Base-by-base conservation (phyloP, 2,888 invertebrate species). In the Rhimphoctona megacephalus region DNA sequence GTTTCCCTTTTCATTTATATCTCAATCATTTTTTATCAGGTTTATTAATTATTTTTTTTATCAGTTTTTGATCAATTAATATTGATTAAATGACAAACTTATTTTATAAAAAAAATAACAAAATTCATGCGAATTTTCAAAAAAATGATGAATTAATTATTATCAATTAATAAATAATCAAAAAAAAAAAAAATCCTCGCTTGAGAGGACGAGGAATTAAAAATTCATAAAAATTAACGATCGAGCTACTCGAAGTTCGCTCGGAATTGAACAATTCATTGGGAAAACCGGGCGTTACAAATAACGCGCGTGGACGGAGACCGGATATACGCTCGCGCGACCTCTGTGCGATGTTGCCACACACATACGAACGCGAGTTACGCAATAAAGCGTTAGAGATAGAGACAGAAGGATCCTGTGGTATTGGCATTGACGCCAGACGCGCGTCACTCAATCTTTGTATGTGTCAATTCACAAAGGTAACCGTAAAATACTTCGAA, bases 281-380 rank as follows among this genome's bases (percentile, higher is more conserved):
- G 79, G 79, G 85, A 67, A 85, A 86, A 86, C 80, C 70, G 54
- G 17, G 74, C 83, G 67, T 83, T 76, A 83, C 76, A 80, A 57
- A 73, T 72, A 61, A n/a, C 76, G 43, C 69, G 43, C 36, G 54
- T 30, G 25, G 39, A 43, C 73, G 36, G 33, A 49, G 77, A 83
- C 83, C 85, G 85, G 83, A 86, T 83, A 80, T 70, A 79, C 76
- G 54, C 80, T 83, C 74, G 83, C 79, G 61, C 80, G 83, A 66
- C 39, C 64, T 67, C 73, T 66, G 33, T 66, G 70, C 76, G 76
- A 39, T 67, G 64, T 39, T 80, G 84, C 74, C 76, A 52, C 74
- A 25, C 64, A 49, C 46, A 43, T 11, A 39, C 67, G 33, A 19
- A n/a, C 39, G 14, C 11, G 43, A 54, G 54, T 70, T 64, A 61